Percentiles rank a stretch among this genome's conserved stretches.
Conservation (phyloP, 2,113 vertebrate species). For the Chelonoidis abingdonii region DNA sequence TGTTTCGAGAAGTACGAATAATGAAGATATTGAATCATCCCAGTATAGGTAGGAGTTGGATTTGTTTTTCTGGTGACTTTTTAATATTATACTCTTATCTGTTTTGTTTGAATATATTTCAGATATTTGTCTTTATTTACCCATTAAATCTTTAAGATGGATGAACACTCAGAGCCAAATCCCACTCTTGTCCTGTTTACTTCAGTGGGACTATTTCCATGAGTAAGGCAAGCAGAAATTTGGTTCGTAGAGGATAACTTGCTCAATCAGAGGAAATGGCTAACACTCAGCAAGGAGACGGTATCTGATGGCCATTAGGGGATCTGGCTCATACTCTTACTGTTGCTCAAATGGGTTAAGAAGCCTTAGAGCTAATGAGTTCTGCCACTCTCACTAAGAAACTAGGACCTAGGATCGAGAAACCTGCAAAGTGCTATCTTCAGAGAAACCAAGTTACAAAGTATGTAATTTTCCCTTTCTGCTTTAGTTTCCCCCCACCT, state of each 20-base stretch:
- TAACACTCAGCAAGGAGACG: neutral
- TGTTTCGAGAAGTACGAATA: constrained; percentile 98
- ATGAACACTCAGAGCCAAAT: neutral
- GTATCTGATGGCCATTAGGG: rapidly evolving
- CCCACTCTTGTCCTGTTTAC: neutral
- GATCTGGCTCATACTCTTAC: neutral
- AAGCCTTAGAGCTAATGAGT: neutral
- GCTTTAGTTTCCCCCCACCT: constrained; percentile 75
- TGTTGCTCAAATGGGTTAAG: neutral
- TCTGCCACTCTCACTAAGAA: neutral
- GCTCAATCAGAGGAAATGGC: neutral
- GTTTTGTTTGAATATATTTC: constrained; percentile 36
- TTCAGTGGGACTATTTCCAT: neutral
- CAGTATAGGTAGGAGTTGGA: constrained; percentile 90
- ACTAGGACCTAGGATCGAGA: constrained; percentile 16
- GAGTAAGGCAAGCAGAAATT: neutral
- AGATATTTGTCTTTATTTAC: neutral
- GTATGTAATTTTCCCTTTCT: constrained; percentile 74
- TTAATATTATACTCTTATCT: neutral
- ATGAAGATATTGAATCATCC: constrained; percentile 99
- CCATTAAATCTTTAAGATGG: neutral
- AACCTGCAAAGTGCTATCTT: constrained; percentile 38
- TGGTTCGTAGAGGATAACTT: neutral
- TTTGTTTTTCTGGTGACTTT: constrained; percentile 20
- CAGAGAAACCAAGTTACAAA: constrained; percentile 59